Base-by-base conservation (phyloP, 2,888 invertebrate genomes). In the Steinernema hermaphroditum region DNA sequence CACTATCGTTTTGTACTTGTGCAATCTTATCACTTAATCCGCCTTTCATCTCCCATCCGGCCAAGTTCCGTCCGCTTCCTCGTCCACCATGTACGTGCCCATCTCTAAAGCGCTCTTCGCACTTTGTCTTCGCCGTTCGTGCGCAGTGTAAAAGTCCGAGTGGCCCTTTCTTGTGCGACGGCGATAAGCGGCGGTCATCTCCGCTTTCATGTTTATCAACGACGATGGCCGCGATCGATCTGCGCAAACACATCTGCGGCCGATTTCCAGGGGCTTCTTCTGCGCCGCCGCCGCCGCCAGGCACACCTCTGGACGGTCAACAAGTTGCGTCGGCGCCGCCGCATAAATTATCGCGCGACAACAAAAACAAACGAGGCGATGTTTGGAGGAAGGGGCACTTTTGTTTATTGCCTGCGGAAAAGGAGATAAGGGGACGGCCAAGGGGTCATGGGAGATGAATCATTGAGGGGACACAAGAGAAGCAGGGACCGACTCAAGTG, bases 261-360 rank as follows among this genome's bases (percentile, higher is more conserved):
- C n/a, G n/a, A n/a, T n/a, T n/a, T n/a, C n/a, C n/a, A n/a, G 37
- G 12, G 6, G 37, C 37, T 37, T 37, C 37, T 46, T 46, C 46
- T n/a, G 22, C 46, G 46, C 22, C n/a, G 46, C 46, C 46, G 16
- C 4, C 46, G 46, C 22, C n/a, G 46, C 46, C 46, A 46, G 46
- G 46, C 46, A 46, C 46, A 46, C 46, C 46, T 46, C 46, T n/a
- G 46, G 22, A 46, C 46, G 46, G 46, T 46, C 46, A 46, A 46
- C 46, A 46, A 46, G 46, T 46, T 46, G 6, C 43, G 9, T 46
- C 37, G 37, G 6, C 37, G 37, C 12, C 12, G 37, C 16, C 46
- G 46, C 46, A 46, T 46, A 46, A 46, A 46, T 46, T 46, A 46
- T 46, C 46, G 46, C 43, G 9, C 8, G 16, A 41, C 8, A 41